Evolutionary conservation across 2,113 vertebrate species (phyloP).

Genomic region (Collichthys lucidus): DNA sequence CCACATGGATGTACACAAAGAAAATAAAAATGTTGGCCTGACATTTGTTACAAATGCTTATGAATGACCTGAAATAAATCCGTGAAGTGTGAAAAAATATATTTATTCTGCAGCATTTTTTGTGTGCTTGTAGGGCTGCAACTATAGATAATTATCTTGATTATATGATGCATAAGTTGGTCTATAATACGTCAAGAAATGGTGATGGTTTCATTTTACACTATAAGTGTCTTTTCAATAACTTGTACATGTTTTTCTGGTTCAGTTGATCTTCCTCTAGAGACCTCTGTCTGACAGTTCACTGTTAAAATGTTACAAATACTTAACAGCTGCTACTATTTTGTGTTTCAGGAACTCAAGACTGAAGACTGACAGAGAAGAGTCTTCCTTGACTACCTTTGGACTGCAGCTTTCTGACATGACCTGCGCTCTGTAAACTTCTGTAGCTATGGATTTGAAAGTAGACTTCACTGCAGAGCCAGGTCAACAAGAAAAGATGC

Average conservation of each 20-base stretch:
- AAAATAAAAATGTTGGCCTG: background rate
- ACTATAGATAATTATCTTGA: background rate
- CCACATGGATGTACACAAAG: background rate
- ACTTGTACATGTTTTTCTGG: background rate
- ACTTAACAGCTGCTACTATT: background rate
- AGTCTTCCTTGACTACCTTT: background rate
- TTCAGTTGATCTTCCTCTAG: background rate
- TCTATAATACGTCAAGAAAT: background rate
- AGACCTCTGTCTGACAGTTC: background rate
- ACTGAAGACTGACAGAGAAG: background rate
- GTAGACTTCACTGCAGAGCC: constrained; percentile 7
- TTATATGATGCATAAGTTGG: background rate
- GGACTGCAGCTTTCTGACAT: constrained; percentile 14
- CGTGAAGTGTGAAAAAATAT: background rate
- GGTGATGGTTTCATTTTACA: background rate
- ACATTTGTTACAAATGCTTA: background rate
- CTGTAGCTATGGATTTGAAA: constrained; percentile 43
- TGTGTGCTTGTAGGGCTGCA: background rate
- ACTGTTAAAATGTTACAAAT: background rate
- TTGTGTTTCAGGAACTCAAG: constrained; percentile 30
- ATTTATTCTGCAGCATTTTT: background rate
- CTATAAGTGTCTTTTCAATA: background rate
- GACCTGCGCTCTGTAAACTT: background rate
- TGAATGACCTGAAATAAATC: background rate
- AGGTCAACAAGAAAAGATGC: constrained; percentile 21